A percentile compares a stretch with the other conserved stretches of the same genome.
Conservation (phyloP, 2,113 vertebrate genomes). For the Acrocephalus arundinaceus region DNA sequence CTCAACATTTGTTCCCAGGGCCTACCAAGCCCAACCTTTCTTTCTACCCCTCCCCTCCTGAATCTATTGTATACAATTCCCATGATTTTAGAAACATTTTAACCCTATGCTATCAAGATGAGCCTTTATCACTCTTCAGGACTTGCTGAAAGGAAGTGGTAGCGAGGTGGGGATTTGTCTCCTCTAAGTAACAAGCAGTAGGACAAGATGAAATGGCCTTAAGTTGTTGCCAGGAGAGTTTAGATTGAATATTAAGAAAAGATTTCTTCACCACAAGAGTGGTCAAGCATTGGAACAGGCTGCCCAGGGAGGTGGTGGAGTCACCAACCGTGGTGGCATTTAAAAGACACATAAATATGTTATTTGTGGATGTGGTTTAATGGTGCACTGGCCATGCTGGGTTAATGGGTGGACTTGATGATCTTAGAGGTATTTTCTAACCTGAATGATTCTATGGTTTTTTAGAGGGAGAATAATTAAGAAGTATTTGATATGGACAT, state of each 20-base stretch:
- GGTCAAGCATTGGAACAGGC: neutral
- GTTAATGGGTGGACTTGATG: neutral
- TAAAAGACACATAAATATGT: neutral
- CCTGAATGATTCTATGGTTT: neutral
- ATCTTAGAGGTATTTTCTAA: neutral
- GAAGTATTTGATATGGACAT: neutral
- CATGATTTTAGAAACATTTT: too few relatives aligned
- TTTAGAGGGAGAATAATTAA: neutral
- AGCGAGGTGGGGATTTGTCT: accelerated
- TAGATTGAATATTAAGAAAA: neutral
- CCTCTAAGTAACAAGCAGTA: neutral
- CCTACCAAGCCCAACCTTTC: too few relatives aligned
- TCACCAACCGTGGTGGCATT: neutral
- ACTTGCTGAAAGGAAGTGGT: neutral
- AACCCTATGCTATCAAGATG: too few relatives aligned
- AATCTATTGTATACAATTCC: too few relatives aligned
- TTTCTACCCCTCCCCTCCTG: too few relatives aligned
- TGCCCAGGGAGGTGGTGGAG: neutral
- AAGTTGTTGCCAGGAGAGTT: neutral
- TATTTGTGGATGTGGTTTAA: neutral
- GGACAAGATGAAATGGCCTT: neutral
- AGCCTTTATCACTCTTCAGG: neutral
- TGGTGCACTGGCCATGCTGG: neutral
- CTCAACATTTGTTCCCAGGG: too few relatives aligned
- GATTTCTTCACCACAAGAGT: neutral